Evolutionary conservation across 2,113 vertebrate genomes (phyloP), one percentile per base, ranked within the genome.

Genomic region (Thamnaconus septentrionalis): DNA sequence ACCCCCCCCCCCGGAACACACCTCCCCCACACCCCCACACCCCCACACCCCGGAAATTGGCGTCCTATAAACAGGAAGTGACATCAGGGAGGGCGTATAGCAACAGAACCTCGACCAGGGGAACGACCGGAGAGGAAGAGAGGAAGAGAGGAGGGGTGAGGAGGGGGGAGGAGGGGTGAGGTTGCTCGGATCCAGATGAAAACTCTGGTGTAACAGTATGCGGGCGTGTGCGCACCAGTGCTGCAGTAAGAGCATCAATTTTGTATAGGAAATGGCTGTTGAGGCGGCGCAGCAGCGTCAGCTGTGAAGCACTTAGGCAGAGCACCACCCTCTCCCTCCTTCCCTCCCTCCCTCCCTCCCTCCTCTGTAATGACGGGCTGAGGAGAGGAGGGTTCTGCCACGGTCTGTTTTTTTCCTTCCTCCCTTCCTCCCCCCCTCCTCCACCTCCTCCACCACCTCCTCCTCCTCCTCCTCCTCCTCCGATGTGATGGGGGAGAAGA

Each of bases 221-320:
- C 61, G 67, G 66, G 81, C 44, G 66, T 72, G 71, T 69, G 71
- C 81, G 78, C 73, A 77, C 59, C 75, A 71, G 46, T 84, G 69
- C 88, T 91, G 89, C 87, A 90, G 88, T 90, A 79, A 62, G 76
- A 66, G 84, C 87, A 91, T 92, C 79, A 89, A 85, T 90, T 87
- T 89, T 91, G 81, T 83, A 89, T 85, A 83, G 81, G 81, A 85
- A 87, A 84, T 85, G 84, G 84, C 77, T 81, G 79, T 85, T 81
- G 85, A 81, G 78, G 81, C 79, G 73, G 67, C 74, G 56, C 66
- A 78, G 83, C 83, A 86, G 80, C 66, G 78, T 78, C 82, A 86
- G 88, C 75, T 63, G 84, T 85, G 83, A 84, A 81, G 83, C 87
- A 89, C 89, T 90, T 89, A 85, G 78, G 46, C 72, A 60, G 64